Evolutionary conservation across 2,113 vertebrate genomes (phyloP), one percentile per base, ranked within the genome.

Genomic region (Neolamprologus ventralis): DNA sequence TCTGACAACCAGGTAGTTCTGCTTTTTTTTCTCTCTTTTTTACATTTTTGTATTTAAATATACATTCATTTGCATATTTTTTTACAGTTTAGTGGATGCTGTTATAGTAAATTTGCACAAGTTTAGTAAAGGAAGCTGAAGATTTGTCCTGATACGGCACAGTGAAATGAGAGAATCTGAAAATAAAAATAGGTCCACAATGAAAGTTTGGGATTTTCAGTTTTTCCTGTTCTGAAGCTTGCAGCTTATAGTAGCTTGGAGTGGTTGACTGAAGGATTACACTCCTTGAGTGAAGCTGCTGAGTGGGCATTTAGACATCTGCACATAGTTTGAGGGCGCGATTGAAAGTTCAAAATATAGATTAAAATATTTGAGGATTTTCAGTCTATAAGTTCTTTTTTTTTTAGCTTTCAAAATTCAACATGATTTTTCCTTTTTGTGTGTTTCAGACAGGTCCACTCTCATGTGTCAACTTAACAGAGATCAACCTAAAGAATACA

Each of bases 221-320:
- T 40, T 82, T 84, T 86, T 83, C 54, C 79, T 86, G 23, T 84
- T 40, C 13, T 71, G 57, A 82, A 81, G 23, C 80, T 65, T 28
- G 9, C 9, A 73, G 51, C 55, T 90, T 83, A 80, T 6, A 47
- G 65, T 12, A 11, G 21, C 60, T 90, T 51, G 16, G 7, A 86
- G 79, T 73, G 81, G 31, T 78, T 79, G 53, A 55, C 37, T 78
- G 68, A 51, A 26, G 71, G 81, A 92, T 90, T 86, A 58, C 47
- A 47, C 45, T 86, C 42, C 12, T 37, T 71, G 42, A 85, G 47
- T 81, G 60, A 88, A 90, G 63, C 71, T 90, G 87, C 80, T 80
- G 80, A 40, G 84, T 75, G n/a, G 8, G 82, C 88, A 89, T 78
- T 63, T 21, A 57, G 68, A 90, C 91, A 93, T 92, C 91, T 95